Base-by-base conservation (phyloP, 2,888 invertebrate genomes). In the Margaritifera margaritifera region DNA sequence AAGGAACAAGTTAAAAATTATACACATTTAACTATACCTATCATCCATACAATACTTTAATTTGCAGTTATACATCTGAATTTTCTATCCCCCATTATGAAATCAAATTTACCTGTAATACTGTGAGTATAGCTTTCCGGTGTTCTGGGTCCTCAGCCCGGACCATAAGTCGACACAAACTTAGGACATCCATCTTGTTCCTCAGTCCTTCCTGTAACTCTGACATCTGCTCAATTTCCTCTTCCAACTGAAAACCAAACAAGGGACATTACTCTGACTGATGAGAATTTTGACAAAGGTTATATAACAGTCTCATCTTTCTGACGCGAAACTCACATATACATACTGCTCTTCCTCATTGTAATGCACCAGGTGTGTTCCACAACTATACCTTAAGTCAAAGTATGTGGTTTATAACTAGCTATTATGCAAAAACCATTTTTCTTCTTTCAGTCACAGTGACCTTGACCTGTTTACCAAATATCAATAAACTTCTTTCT, bases 161-260 rank as follows among this genome's bases (percentile, higher is more conserved):
- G 25, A 98, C 96, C 93, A 98, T 96, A 69, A 97, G 92, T 68
- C 98, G 94, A 80, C 96, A 95, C 61, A 98, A 91, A 18, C 94
- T 94, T 62, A 98, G 91, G 0, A 98, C 98, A 85, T 98, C 96
- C 24, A 93, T 93, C 87, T 96, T 94, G 90, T 96, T 97, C 89
- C 95, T 95, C 65, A 98, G 91, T 0, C 90, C 89, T 61, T 85
- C 96, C 56, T 84, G 96, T 55, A 94, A 93, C 60, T 93, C 92
- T 58, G 92, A 92, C 66, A 98, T 91, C 79, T 94, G 93, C 79
- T 94, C 94, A 59, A 98, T 93, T 89, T 98, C 97, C 84, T 96
- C 96, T 84, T 97, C 95, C 83, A 96, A 92, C 94, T 95, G 87
- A 76, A 88, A 73, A 11, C 65, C 54, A 50, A 54, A 15, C 42